Evolutionary conservation across 2,113 vertebrate genomes (phyloP).

Genomic region (Megaceryle torquata): DNA sequence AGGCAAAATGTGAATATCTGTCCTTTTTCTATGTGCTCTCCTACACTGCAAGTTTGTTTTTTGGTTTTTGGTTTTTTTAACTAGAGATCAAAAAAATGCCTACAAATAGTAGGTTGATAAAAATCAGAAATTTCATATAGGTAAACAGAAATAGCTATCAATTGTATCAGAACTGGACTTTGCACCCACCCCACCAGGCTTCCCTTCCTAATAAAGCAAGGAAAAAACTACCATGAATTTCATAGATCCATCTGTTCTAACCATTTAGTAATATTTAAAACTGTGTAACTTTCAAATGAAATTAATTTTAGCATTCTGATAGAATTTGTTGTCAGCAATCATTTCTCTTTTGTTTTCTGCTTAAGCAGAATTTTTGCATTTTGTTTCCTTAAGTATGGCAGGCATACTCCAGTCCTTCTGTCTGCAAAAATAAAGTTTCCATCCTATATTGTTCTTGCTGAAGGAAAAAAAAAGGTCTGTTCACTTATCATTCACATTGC

Average conservation of each 20-base stretch:
- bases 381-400: background rate
- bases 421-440: background rate
- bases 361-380: background rate
- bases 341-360: background rate
- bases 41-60: background rate
- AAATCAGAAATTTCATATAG: background rate
- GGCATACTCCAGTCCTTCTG: background rate
- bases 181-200: background rate
- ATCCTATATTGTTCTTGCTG: background rate
- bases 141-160: background rate
- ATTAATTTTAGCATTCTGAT: background rate
- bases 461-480: background rate
- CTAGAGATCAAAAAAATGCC: background rate
- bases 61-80: background rate
- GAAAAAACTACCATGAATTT: background rate
- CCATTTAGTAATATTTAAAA: background rate
- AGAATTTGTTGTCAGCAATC: background rate
- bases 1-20: background rate
- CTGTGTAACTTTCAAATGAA: background rate
- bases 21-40: background rate
- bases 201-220: background rate
- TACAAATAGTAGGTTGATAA: background rate
- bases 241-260: background rate
- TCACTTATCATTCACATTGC: background rate
- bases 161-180: rapidly evolving